phyloP scores from a whole-genome alignment of 2,888 invertebrate species.

The Agrochola lota region DNA sequence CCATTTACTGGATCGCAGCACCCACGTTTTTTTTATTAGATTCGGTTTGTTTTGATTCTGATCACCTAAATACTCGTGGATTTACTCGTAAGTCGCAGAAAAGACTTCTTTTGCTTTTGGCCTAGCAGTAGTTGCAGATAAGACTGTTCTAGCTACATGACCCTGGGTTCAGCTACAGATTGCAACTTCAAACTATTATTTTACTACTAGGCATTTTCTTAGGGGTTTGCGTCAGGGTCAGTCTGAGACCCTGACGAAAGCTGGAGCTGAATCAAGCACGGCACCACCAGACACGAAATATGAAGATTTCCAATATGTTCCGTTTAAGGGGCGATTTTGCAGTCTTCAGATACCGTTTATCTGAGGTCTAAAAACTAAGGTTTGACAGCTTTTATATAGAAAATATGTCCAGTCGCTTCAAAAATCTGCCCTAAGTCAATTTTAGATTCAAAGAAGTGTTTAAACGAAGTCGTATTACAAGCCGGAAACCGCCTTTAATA shows the following conservation, averaged over 20 bases:
- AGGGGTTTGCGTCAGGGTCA: not conserved
- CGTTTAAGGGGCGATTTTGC: not conserved
- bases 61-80: too few species aligned
- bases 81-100: not conserved
- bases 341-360: too few species aligned
- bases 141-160: not conserved
- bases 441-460: not conserved
- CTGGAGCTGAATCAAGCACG: not conserved
- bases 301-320: not conserved
- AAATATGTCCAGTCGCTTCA: too few species aligned
- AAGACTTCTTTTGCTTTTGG: not conserved
- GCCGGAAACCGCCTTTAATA: not conserved
- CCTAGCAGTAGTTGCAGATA: not conserved
- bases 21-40: not conserved
- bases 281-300: not conserved
- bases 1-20: constrained; percentile 17
- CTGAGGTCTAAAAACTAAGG: too few species aligned
- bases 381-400: too few species aligned
- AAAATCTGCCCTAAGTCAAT: too few species aligned
- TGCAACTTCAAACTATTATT: too few species aligned
- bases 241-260: not conserved
- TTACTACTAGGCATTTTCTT: not conserved
- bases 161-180: not conserved
- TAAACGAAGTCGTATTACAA: not conserved
- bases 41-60: constrained; percentile 4